Conservation (phyloP, 2,113 vertebrate genomes). For the Chionodraco myersi region DNA sequence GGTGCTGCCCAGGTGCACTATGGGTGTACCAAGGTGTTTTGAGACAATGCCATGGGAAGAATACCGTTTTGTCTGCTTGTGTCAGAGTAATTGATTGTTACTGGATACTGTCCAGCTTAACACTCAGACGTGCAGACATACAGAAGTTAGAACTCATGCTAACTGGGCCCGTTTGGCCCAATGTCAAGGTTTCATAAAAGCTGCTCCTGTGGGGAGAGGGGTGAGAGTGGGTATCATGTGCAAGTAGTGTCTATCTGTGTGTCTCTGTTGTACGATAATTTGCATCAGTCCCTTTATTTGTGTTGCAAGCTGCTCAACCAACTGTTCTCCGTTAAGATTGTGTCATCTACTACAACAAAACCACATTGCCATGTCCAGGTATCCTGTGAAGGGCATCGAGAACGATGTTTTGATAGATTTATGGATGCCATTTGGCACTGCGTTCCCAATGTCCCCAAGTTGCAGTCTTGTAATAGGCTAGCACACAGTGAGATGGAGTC, state of each 20-base stretch:
- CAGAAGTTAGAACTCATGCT: slow-evolving; percentile 50
- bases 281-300: slow-evolving; percentile 55
- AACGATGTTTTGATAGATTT: slow-evolving; percentile 46
- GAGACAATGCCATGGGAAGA: slow-evolving; percentile 45
- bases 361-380: slow-evolving; percentile 63
- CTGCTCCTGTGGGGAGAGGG: slow-evolving; percentile 21
- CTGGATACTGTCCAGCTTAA: slow-evolving; percentile 61
- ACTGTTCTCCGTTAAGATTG: slow-evolving; percentile 58
- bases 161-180: slow-evolving; percentile 48
- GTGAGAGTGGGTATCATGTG: slow-evolving; percentile 31
- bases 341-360: slow-evolving; percentile 53
- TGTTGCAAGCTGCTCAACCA: slow-evolving; percentile 66
- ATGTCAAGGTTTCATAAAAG: slow-evolving; percentile 59
- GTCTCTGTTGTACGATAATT: slow-evolving; percentile 39
- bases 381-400: slow-evolving; percentile 59
- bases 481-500: neutral
- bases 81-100: slow-evolving; percentile 67
- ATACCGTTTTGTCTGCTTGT: slow-evolving; percentile 58
- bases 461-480: neutral
- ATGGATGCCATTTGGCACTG: slow-evolving; percentile 46
- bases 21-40: slow-evolving; percentile 39
- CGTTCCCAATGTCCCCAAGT: neutral
- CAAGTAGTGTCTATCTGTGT: slow-evolving; percentile 19
- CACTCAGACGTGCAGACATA: slow-evolving; percentile 46
- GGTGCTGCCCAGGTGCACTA: slow-evolving; percentile 56